Conservation (phyloP, 2,113 vertebrate genomes). For the Condylura cristata region DNA sequence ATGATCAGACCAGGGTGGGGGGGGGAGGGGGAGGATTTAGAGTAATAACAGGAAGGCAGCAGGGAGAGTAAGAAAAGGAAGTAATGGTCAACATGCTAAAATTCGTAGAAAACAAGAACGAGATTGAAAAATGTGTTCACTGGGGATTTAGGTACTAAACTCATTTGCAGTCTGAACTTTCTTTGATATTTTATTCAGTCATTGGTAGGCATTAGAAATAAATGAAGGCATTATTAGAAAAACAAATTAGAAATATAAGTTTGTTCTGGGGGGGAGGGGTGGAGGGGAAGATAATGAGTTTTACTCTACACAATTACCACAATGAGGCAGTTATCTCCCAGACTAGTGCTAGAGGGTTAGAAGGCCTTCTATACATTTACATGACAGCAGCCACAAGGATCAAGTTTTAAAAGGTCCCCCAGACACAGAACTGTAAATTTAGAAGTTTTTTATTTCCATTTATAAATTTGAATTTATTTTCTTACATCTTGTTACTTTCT, state of each 20-base stretch:
- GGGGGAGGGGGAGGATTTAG: background rate
- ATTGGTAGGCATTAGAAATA: background rate
- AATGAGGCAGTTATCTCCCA: background rate
- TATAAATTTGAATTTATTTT: no score
- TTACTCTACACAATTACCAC: background rate
- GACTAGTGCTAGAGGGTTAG: background rate
- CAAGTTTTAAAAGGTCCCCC: background rate
- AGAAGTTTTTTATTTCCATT: background rate
- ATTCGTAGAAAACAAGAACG: background rate
- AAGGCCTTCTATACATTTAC: background rate
- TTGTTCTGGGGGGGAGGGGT: background rate
- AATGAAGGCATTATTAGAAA: background rate
- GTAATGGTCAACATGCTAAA: background rate
- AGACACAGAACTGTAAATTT: background rate
- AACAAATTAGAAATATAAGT: background rate
- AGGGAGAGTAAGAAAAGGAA: background rate
- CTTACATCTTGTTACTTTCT: no score
- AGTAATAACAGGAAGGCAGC: background rate
- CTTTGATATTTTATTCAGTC: conserved; percentile 15
- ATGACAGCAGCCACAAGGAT: background rate
- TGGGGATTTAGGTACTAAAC: background rate
- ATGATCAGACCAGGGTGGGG: background rate
- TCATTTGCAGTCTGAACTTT: background rate
- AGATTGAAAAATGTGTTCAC: background rate
- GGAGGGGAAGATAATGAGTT: background rate